Base-by-base conservation (phyloP, 2,797 vertebrate genomes). In the Morelia viridis region DNA sequence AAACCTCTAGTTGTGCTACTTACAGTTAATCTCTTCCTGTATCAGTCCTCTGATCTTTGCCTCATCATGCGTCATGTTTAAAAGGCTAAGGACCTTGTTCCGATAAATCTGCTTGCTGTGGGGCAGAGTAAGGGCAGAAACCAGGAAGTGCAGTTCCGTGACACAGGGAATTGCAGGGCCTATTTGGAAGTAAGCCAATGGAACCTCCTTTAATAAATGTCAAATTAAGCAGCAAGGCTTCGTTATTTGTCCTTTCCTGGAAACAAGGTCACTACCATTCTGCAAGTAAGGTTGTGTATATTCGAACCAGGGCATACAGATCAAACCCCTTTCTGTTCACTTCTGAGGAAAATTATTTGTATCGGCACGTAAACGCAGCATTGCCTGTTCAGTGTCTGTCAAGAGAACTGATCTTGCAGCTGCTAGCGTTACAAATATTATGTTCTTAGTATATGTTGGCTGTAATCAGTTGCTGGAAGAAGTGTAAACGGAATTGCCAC, bases 151-250 rank as follows among this genome's bases (percentile, higher is more conserved):
- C 11, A 92, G 95, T 94, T 97, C 95, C 89, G 80, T 94, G 96
- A 96, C 88, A 94, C 41, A 58, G 93, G 94, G 96, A 93, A 92
- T 95, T 57, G 90, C 53, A 94, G 35, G 84, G 94, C 93, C 92
- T 85, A 71, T 94, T 89, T 97, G 96, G 96, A 95, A 88, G 26
- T 1, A 28, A 95, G 96, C 96, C 96, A 96, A n/a, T 7, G 53
- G 94, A 96, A n/a, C 94, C 95, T 97, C 97, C 97, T 96, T 97
- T 1, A 91, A 80, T 96, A 97, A 97, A 97, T 89, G 91, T 95
- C 90, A 92, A 71, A 76, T 1, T 85, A 87, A 92, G 60, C 91
- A 84, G 58, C 65, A 71, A 53, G 62, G 89, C 93, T 93, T 26
- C 94, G 71, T 92, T 91, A 31, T 60, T 87, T 95, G 76, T 91